These are phyloP conservation scores for Hyperoplus lanceolatus DNA, from an alignment of 2,797 vertebrate genomes.

Conservation along the genomic window DNA sequence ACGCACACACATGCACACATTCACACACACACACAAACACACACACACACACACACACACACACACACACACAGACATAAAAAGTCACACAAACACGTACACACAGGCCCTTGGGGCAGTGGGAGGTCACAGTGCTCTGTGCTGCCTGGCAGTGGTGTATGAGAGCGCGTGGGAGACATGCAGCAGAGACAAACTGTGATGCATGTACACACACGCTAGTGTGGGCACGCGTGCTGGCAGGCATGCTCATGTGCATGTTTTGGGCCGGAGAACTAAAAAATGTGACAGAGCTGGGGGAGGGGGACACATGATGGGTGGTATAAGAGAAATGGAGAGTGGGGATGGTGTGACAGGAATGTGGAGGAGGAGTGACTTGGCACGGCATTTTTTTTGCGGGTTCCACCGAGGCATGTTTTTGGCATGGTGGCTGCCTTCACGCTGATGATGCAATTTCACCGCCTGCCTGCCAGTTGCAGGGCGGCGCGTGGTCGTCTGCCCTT, in stretches of 20 bases:
- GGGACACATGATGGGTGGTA: conserved; percentile 16
- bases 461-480: conserved; percentile 41
- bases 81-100: conserved; percentile 31
- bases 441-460: conserved; percentile 77
- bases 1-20: conserved; percentile 44
- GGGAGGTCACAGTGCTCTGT: conserved; percentile 79
- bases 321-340: conserved; percentile 43
- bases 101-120: conserved; percentile 68
- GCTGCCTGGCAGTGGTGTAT: conserved; percentile 74
- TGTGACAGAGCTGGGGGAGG: conserved; percentile 50
- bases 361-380: conserved; percentile 67
- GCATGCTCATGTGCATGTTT: conserved; percentile 76
- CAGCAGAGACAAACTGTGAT: conserved; percentile 70
- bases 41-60: conserved; percentile 40
- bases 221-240: conserved; percentile 78
- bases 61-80: conserved; percentile 11
- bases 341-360: conserved; percentile 34
- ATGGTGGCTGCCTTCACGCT: conserved; percentile 63
- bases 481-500: conserved; percentile 54
- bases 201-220: conserved; percentile 48
- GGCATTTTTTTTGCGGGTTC: conserved; percentile 58
- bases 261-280: conserved; percentile 70
- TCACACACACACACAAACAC: conserved; percentile 46
- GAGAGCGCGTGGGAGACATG: conserved; percentile 74
- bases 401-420: conserved; percentile 69